Conservation (phyloP, 2,888 invertebrate species). For the Drosophila gaucha region DNA sequence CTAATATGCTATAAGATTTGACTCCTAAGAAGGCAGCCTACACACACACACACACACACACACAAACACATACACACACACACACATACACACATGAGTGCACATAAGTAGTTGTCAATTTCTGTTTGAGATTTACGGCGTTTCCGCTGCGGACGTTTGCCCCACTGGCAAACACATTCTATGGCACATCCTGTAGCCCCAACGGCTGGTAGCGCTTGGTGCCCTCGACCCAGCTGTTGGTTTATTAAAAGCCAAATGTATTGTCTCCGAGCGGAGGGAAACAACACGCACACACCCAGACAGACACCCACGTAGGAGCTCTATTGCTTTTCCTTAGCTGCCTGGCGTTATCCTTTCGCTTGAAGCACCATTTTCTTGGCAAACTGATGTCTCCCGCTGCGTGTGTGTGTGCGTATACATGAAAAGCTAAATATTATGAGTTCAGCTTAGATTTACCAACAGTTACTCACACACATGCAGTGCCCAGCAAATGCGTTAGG, state of each 20-base stretch:
- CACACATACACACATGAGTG: constrained; percentile 43
- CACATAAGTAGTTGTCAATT: constrained; percentile 65
- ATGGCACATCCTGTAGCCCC: constrained; percentile 31
- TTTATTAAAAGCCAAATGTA: constrained; percentile 65
- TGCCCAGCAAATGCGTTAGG: neutral
- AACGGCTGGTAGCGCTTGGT: neutral
- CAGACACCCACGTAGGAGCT: constrained; percentile 5
- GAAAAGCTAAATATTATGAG: constrained; percentile 54
- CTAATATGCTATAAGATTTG: constrained; percentile 51
- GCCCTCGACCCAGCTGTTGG: constrained; percentile 16
- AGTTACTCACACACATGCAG: neutral
- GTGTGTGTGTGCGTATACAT: constrained; percentile 10
- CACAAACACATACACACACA: constrained; percentile 9
- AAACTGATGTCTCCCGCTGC: constrained; percentile 22
- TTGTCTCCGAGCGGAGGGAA: constrained; percentile 50
- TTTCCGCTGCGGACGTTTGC: constrained; percentile 20
- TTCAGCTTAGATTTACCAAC: constrained; percentile 31
- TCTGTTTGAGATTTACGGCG: constrained; percentile 63
- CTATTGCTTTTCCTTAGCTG: constrained; percentile 17
- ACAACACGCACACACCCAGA: constrained; percentile 11
- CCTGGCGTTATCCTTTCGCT: constrained; percentile 61
- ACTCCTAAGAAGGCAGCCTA: constrained; percentile 14
- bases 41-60: constrained; percentile 10
- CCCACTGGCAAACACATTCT: constrained; percentile 58
- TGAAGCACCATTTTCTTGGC: constrained; percentile 42